These are phyloP conservation scores for Spodoptera frugiperda DNA, from an alignment of 1,140 invertebrate genomes.

Conservation along the genomic window DNA sequence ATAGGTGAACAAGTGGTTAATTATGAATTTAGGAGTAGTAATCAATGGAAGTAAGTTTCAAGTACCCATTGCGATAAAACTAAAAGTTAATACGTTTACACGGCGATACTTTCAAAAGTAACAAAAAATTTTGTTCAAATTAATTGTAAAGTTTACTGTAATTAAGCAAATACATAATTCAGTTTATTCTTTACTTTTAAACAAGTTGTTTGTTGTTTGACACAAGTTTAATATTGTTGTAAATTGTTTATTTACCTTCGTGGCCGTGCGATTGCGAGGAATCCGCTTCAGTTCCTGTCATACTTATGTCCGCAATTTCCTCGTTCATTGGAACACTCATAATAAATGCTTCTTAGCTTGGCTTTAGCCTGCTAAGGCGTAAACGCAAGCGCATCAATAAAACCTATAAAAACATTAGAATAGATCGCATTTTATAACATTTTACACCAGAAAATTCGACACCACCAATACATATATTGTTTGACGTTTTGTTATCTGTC, in stretches of 20 bases:
- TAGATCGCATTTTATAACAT: not conserved
- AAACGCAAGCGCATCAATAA: not conserved
- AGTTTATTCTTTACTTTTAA: not conserved
- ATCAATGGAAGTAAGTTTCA: too few species aligned
- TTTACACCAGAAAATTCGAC: not conserved
- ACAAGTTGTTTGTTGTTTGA: slow-evolving; percentile 39
- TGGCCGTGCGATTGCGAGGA: slow-evolving; percentile 76
- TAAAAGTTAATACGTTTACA: too few species aligned
- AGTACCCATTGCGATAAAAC: too few species aligned
- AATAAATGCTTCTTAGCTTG: slow-evolving; percentile 22
- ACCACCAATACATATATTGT: not conserved
- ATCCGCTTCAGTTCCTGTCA: slow-evolving; percentile 74
- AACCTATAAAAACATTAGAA: not conserved
- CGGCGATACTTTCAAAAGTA: too few species aligned
- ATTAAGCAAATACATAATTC: too few species aligned
- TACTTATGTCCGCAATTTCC: slow-evolving; percentile 72
- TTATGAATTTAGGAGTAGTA: not conserved
- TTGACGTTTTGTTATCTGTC: slow-evolving; percentile 28
- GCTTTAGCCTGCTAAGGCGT: not conserved
- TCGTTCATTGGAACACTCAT: slow-evolving; percentile 62
- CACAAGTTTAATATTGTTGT: slow-evolving; percentile 27
- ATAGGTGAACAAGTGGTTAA: too few species aligned
- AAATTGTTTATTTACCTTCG: slow-evolving; percentile 80
- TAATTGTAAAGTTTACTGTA: too few species aligned
- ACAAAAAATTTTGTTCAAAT: too few species aligned